phyloP scores from a whole-genome alignment of 2,888 invertebrate species.

The Pristionchus entomophagus region DNA sequence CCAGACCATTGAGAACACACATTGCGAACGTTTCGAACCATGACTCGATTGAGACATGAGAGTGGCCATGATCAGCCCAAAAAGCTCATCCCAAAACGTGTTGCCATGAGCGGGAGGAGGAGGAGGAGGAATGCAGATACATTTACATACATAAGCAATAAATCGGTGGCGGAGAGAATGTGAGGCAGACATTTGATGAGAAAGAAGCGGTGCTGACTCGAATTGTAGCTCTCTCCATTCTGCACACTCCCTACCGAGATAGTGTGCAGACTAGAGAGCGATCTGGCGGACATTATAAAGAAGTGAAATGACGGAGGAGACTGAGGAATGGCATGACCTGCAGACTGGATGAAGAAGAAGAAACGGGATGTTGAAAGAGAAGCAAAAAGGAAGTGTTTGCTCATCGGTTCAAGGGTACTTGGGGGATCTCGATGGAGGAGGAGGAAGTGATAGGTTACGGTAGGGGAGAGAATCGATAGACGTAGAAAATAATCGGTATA shows the following conservation, averaged over 20 bases:
- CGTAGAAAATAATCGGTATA: neutral
- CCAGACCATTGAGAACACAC: neutral
- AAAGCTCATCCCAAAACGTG: neutral
- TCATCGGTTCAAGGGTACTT: neutral
- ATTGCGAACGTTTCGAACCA: neutral
- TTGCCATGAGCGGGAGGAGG: too few species aligned
- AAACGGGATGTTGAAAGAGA: neutral
- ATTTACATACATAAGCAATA: constrained; percentile 25
- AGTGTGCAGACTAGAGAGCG: too few species aligned
- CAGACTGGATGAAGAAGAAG: neutral
- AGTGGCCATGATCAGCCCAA: neutral
- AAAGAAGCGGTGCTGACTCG: too few species aligned
- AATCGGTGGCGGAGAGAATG: neutral
- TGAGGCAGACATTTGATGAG: neutral
- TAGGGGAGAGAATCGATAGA: neutral
- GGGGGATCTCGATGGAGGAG: neutral
- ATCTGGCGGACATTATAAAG: too few species aligned
- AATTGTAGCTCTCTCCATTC: too few species aligned
- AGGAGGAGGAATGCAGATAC: neutral
- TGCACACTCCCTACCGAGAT: too few species aligned
- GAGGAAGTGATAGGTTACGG: neutral
- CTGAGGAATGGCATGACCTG: neutral
- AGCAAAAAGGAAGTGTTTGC: neutral
- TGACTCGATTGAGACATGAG: neutral
- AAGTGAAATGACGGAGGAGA: neutral